Percentiles rank a stretch among this genome's conserved stretches.
These are phyloP conservation scores for Zaprionus inermis DNA, from an alignment of 1,140 invertebrate species.

Conservation along the genomic window DNA sequence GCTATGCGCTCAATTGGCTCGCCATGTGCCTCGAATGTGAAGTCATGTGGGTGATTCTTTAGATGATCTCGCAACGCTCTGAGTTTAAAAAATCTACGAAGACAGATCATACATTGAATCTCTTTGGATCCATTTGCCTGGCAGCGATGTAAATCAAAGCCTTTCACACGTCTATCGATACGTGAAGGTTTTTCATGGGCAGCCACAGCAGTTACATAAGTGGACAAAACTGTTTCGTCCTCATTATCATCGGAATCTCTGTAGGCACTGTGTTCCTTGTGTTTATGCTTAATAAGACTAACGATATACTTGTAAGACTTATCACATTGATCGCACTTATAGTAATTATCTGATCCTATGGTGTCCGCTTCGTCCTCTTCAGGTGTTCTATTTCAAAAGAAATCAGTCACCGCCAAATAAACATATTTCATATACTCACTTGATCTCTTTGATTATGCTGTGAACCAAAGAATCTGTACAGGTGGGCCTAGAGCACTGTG, in stretches of 20 bases:
- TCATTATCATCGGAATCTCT: conserved; percentile 38
- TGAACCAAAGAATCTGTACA: conserved; percentile 59
- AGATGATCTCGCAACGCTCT: conserved; percentile 61
- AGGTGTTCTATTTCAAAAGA: conserved; percentile 39
- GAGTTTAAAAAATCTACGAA: conserved; percentile 56
- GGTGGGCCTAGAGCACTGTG: background rate
- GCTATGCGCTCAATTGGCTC: conserved; percentile 69
- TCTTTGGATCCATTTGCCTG: conserved; percentile 66
- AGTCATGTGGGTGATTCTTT: conserved; percentile 50
- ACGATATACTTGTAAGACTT: conserved; percentile 69
- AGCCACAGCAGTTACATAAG: conserved; percentile 16
- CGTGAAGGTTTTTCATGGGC: conserved; percentile 42
- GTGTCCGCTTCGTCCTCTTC: conserved; percentile 56
- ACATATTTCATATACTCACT: conserved; percentile 36
- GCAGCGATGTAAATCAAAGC: conserved; percentile 63
- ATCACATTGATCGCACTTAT: conserved; percentile 65
- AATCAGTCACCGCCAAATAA: background rate
- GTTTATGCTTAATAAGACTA: conserved; percentile 70
- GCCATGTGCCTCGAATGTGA: conserved; percentile 58
- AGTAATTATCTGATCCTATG: conserved; percentile 54
- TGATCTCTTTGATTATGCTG: conserved; percentile 58
- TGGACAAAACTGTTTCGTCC: conserved; percentile 40
- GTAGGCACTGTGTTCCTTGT: conserved; percentile 47
- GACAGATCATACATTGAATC: conserved; percentile 71
- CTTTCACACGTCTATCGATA: conserved; percentile 61